Evolutionary conservation across 92 coral and sea anemone genomes (phyloP).

Genomic region (Pocillopora grandis): DNA sequence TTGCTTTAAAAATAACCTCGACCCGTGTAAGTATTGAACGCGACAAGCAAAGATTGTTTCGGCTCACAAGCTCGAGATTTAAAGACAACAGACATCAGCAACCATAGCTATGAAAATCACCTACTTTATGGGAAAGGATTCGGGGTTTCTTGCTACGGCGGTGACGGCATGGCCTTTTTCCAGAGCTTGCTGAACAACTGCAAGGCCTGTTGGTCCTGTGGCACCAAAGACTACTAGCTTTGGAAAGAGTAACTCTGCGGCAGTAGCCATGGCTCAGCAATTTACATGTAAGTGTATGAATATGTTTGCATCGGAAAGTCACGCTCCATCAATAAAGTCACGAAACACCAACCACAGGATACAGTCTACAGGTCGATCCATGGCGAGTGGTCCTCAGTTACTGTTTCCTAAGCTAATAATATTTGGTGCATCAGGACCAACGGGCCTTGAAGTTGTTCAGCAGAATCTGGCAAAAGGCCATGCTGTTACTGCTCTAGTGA

Average conservation of each 20-base stretch:
- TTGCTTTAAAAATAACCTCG: no score
- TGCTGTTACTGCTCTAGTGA: slow-evolving; percentile 38
- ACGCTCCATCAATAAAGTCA: no score
- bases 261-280: background rate
- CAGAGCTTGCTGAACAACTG: slow-evolving; percentile 34
- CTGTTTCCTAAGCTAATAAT: slow-evolving; percentile 25
- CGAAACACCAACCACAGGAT: no score
- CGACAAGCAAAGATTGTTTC: background rate
- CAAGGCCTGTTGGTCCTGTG: slow-evolving; percentile 29
- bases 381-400: slow-evolving; percentile 19
- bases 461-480: slow-evolving; percentile 43
- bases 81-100: background rate
- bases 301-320: background rate
- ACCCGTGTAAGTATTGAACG: no score
- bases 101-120: background rate
- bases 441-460: slow-evolving; percentile 20
- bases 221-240: slow-evolving; percentile 44
- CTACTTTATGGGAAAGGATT: slow-evolving; percentile 19
- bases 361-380: background rate
- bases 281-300: background rate
- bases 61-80: background rate
- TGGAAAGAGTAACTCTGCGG: slow-evolving; percentile 17
- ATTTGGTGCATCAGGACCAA: slow-evolving; percentile 41
- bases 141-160: slow-evolving; percentile 43
- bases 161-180: slow-evolving; percentile 37